Percentiles rank a stretch among this genome's conserved stretches.
phyloP scores from a whole-genome alignment of 2,888 invertebrate species.

The Augochlorella aurata region DNA sequence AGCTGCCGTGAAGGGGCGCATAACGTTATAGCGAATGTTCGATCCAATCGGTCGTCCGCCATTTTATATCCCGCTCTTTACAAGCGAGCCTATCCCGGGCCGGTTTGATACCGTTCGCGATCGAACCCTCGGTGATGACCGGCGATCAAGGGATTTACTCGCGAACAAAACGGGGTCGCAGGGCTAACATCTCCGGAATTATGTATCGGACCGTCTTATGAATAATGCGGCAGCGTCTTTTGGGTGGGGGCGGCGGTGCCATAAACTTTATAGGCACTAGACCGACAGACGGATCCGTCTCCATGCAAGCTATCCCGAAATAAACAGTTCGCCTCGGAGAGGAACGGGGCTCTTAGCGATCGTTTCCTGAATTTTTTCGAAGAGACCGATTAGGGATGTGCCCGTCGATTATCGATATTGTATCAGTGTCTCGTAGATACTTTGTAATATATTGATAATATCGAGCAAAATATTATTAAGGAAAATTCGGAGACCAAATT shows the following conservation, averaged over 20 bases:
- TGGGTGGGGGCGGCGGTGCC: not conserved
- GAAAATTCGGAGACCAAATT: too few species aligned
- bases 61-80: constrained; percentile 10
- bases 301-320: not conserved
- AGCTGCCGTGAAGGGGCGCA: not conserved
- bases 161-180: not conserved
- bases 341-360: not conserved
- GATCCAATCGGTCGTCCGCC: constrained; percentile 18
- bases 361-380: too few species aligned
- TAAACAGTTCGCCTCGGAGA: not conserved
- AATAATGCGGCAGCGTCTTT: not conserved
- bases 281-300: not conserved
- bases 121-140: constrained; percentile 25
- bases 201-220: constrained; percentile 9
- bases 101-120: constrained; percentile 17
- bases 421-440: too few species aligned
- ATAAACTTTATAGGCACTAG: constrained; percentile 11
- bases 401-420: too few species aligned
- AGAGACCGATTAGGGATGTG: too few species aligned
- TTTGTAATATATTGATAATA: too few species aligned
- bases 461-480: too few species aligned
- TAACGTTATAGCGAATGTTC: constrained; percentile 25
- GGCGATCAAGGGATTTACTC: constrained; percentile 22
- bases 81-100: not conserved
- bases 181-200: constrained; percentile 7